Percentiles rank a stretch among this genome's conserved stretches.
phyloP scores from a whole-genome alignment of 2,113 vertebrate species.

The Chlamydotis undulata region DNA sequence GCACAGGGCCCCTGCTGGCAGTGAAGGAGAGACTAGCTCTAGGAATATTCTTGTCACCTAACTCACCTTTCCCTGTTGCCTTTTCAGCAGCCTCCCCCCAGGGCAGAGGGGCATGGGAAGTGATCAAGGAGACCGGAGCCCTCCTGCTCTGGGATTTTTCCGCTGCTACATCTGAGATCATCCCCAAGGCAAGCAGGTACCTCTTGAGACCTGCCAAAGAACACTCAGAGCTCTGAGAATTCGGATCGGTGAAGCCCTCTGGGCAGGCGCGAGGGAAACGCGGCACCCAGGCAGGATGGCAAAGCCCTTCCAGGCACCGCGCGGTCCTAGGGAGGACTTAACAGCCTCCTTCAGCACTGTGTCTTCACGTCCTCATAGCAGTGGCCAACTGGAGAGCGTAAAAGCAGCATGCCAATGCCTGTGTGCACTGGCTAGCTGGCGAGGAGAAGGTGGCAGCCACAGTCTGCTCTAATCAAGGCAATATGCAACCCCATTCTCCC shows the following conservation, averaged over 20 bases:
- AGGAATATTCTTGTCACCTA: constrained; percentile 55
- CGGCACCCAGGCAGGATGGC: not conserved
- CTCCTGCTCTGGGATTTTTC: constrained; percentile 66
- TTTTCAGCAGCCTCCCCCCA: constrained; percentile 57
- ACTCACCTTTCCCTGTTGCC: constrained; percentile 62
- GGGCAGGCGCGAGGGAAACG: not conserved
- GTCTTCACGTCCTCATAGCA: not conserved
- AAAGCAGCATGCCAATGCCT: not conserved
- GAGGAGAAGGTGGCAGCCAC: not conserved
- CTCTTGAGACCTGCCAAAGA: constrained; percentile 68
- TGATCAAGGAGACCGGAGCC: constrained; percentile 54
- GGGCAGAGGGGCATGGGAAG: constrained; percentile 64
- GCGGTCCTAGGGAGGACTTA: not conserved
- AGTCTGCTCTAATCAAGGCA: constrained; percentile 38
- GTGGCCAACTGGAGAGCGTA: not conserved
- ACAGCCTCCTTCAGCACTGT: not conserved
- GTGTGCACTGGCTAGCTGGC: not conserved
- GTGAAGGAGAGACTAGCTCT: constrained; percentile 43
- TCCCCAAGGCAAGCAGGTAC: constrained; percentile 66
- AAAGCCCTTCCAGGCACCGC: not conserved
- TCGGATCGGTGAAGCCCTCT: not conserved
- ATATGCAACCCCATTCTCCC: constrained; percentile 1
- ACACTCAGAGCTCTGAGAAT: constrained; percentile 59
- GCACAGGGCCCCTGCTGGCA: constrained; percentile 39
- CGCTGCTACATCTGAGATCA: constrained; percentile 63